Conservation (phyloP, 2,888 invertebrate species). For the Ophion ventricosus region DNA sequence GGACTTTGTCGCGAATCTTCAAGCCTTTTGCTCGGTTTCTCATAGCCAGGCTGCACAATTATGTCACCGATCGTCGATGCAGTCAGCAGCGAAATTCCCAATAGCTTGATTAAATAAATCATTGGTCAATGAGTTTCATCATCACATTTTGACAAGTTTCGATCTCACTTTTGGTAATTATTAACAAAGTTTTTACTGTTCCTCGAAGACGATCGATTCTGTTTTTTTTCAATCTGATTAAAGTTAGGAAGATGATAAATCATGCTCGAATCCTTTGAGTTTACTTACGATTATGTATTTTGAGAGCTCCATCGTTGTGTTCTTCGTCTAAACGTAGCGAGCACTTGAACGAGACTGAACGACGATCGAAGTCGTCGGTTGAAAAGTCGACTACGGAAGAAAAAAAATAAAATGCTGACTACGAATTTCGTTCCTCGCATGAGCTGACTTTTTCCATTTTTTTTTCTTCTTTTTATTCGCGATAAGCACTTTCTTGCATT, state of each 20-base stretch:
- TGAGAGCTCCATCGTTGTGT: conserved; percentile 53
- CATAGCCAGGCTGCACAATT: conserved; percentile 69
- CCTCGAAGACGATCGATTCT: neutral
- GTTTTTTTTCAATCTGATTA: neutral
- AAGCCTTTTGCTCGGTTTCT: no score
- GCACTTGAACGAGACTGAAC: conserved; percentile 60
- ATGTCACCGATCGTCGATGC: conserved; percentile 64
- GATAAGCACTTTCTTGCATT: conserved; percentile 44
- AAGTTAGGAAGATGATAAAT: no score
- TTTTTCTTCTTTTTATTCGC: conserved; percentile 4
- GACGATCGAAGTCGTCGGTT: conserved; percentile 11
- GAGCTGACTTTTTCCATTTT: neutral
- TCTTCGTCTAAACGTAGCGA: conserved; percentile 52
- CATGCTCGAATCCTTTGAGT: conserved; percentile 1
- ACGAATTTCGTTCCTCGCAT: conserved; percentile 7
- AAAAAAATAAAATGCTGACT: conserved; percentile 56
- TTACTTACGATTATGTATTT: conserved; percentile 42
- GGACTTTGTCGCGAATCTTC: conserved; percentile 53
- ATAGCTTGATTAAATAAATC: conserved; percentile 7
- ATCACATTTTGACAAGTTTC: neutral
- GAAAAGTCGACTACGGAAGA: conserved; percentile 37
- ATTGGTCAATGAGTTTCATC: neutral
- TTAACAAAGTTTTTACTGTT: no score
- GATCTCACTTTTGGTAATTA: neutral
- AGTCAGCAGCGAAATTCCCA: conserved; percentile 22